Evolutionary conservation across 23 tunicate genomes (phyloP).

Genomic region (Styela plicata): DNA sequence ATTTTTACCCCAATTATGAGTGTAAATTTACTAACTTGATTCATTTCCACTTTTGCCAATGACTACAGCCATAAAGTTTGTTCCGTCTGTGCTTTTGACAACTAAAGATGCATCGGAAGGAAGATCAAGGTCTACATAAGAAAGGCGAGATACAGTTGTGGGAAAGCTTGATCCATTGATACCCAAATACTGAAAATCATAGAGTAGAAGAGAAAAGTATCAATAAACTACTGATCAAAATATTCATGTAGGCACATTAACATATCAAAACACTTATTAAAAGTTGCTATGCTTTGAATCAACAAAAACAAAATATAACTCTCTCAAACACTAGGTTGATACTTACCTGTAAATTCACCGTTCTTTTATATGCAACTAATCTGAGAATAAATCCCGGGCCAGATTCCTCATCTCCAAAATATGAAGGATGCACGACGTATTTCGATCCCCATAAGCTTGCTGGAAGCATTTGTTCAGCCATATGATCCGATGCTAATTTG

Average conservation of each 20-base stretch:
- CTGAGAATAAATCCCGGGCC: constrained; percentile 24
- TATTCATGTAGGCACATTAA: too few species aligned
- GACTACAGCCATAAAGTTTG: constrained; percentile 7
- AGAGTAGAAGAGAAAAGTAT: too few species aligned
- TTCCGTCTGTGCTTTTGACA: constrained; percentile 6
- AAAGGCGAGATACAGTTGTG: background rate
- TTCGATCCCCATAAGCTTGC: constrained; percentile 23
- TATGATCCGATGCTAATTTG: constrained; percentile 14
- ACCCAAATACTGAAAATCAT: background rate
- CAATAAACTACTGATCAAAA: too few species aligned
- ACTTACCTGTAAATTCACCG: background rate
- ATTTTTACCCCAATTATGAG: too few species aligned
- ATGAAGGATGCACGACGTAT: constrained; percentile 19
- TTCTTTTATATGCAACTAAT: constrained; percentile 3
- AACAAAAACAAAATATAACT: too few species aligned
- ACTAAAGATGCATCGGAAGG: background rate
- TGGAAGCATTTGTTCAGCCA: constrained; percentile 45
- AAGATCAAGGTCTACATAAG: background rate
- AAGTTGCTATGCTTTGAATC: too few species aligned
- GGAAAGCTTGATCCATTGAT: background rate
- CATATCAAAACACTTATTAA: too few species aligned
- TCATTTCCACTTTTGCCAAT: constrained; percentile 4
- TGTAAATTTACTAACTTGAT: background rate
- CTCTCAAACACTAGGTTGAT: too few species aligned
- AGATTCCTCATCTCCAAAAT: constrained; percentile 10